Conservation (phyloP, 2,888 invertebrate species). For the Nomada ferruginata region DNA sequence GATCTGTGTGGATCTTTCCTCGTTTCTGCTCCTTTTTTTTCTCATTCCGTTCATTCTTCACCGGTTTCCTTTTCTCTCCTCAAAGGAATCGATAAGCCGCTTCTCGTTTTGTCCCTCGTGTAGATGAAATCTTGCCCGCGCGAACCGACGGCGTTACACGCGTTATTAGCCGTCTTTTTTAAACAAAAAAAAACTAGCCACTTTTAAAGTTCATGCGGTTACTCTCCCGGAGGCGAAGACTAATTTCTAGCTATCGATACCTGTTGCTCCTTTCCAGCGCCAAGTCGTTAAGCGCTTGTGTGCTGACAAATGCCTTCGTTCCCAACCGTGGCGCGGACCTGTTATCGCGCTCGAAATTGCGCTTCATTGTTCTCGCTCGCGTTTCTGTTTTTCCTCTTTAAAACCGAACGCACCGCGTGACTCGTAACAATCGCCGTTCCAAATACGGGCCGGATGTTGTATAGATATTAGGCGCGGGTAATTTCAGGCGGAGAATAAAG, state of each 20-base stretch:
- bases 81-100: conserved; percentile 26
- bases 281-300: conserved; percentile 53
- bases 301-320: conserved; percentile 55
- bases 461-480: conserved; percentile 42
- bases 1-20: conserved; percentile 55
- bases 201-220: conserved; percentile 20
- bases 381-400: conserved; percentile 58
- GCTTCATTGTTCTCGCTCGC: conserved; percentile 50
- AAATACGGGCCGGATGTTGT: conserved; percentile 38
- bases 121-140: conserved; percentile 12
- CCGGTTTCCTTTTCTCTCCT: neutral
- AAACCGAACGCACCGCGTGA: conserved; percentile 26
- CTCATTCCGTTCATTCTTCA: neutral
- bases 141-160: conserved; percentile 21
- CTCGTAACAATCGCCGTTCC: conserved; percentile 50
- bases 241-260: conserved; percentile 68
- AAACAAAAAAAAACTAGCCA: neutral
- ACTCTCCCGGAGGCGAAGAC: conserved; percentile 48
- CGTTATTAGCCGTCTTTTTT: conserved; percentile 36
- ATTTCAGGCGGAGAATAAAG: conserved; percentile 12
- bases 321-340: conserved; percentile 21
- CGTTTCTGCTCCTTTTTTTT: neutral
- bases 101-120: neutral
- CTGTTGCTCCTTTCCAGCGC: conserved; percentile 57
- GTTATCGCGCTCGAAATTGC: conserved; percentile 57